Evolutionary conservation across 2,888 invertebrate genomes (phyloP).

Genomic region (Strigamia transsilvanica): DNA sequence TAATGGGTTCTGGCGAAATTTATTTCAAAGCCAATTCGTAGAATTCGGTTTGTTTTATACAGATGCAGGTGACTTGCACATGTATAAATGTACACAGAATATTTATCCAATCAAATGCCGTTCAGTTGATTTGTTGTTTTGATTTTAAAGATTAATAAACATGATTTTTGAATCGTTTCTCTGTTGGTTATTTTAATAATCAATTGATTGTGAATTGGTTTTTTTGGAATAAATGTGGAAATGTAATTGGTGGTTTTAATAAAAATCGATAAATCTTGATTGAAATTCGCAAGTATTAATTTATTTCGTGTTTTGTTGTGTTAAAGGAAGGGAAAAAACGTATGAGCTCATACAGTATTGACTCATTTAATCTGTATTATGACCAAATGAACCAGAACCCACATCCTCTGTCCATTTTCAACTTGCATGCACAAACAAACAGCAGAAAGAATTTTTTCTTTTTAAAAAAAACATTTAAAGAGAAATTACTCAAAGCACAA

Average conservation of each 20-base stretch:
- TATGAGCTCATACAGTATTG: background rate
- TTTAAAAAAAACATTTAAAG: background rate
- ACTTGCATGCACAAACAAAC: background rate
- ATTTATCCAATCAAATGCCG: background rate
- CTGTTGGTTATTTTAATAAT: too few relatives aligned
- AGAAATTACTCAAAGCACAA: background rate
- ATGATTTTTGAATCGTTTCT: too few relatives aligned
- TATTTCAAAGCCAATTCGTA: background rate
- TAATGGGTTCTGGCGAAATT: background rate
- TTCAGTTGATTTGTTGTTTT: too few relatives aligned
- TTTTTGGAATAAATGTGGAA: too few relatives aligned
- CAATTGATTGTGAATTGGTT: too few relatives aligned
- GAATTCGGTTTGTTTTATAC: background rate
- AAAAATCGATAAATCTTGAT: too few relatives aligned
- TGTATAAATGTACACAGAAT: background rate
- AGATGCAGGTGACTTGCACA: background rate
- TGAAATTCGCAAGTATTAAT: too few relatives aligned
- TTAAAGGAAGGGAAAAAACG: background rate
- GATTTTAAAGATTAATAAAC: too few relatives aligned
- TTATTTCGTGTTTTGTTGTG: background rate
- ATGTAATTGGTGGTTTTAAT: too few relatives aligned
- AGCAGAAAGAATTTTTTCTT: background rate
- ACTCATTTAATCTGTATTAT: background rate
- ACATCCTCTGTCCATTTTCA: conserved; percentile 2
- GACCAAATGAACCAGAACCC: background rate